Percentiles rank a stretch among this genome's conserved stretches.
Conservation (phyloP, 2,113 vertebrate species). For the Marmota flaviventris region DNA sequence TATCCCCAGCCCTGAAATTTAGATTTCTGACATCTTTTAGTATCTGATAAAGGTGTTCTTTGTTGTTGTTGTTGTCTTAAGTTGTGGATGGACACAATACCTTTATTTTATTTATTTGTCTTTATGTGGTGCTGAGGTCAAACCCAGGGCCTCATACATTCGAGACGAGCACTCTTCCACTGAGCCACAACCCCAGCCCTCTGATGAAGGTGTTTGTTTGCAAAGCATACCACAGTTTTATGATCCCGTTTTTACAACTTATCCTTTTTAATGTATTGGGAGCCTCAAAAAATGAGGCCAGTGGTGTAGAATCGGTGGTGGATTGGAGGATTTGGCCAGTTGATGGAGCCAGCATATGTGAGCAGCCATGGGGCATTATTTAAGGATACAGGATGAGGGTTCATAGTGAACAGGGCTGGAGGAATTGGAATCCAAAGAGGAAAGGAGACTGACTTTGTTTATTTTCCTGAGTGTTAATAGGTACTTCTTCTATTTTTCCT, state of each 20-base stretch:
- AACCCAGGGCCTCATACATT: no score
- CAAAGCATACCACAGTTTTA: not conserved
- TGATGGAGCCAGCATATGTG: not conserved
- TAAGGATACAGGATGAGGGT: not conserved
- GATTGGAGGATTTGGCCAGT: not conserved
- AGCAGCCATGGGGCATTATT: not conserved
- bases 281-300: not conserved
- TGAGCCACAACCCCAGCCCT: no score
- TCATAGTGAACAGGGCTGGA: not conserved
- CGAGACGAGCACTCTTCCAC: no score
- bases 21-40: not conserved
- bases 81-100: no score
- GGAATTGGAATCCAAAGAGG: not conserved
- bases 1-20: constrained; percentile 7
- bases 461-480: constrained; percentile 3
- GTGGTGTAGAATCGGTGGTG: not conserved
- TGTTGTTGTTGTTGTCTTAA: no score
- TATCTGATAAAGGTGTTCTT: not conserved
- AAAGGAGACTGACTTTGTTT: not conserved
- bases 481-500: not conserved
- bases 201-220: not conserved
- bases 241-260: not conserved
- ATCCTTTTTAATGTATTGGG: not conserved
- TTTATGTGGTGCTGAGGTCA: no score
- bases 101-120: no score